These are phyloP conservation scores for Thryonomys swinderianus DNA, from an alignment of 2,113 vertebrate genomes.

Conservation along the genomic window DNA sequence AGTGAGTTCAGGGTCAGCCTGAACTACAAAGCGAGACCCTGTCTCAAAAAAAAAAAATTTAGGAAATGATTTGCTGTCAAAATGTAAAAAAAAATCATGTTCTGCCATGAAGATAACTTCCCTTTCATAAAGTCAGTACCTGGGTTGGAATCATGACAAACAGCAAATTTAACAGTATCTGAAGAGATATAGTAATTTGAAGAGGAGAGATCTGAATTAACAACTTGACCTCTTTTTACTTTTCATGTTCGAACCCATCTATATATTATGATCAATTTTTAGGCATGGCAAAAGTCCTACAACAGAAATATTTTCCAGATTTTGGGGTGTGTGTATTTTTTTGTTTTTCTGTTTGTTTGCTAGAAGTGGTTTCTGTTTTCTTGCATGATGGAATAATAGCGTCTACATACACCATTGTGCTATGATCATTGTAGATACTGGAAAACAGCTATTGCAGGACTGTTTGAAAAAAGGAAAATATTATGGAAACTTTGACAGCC, in stretches of 20 bases:
- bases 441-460: background rate
- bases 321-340: background rate
- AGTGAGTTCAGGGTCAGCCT: too few species aligned
- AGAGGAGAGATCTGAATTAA: background rate
- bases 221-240: background rate
- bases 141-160: too few species aligned
- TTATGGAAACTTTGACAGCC: background rate
- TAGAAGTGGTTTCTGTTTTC: background rate
- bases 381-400: background rate
- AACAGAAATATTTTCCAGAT: background rate
- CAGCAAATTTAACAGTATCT: background rate
- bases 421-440: background rate
- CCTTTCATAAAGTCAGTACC: background rate
- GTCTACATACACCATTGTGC: background rate
- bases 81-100: background rate
- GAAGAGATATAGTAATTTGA: background rate
- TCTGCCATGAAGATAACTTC: background rate
- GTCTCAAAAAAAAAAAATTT: too few species aligned
- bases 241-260: background rate
- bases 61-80: background rate
- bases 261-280: background rate
- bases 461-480: background rate
- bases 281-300: background rate
- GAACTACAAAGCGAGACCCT: too few species aligned
- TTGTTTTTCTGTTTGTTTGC: background rate